Evolutionary conservation across 2,113 vertebrate genomes (phyloP).

Genomic region (Baryphthengus martii): DNA sequence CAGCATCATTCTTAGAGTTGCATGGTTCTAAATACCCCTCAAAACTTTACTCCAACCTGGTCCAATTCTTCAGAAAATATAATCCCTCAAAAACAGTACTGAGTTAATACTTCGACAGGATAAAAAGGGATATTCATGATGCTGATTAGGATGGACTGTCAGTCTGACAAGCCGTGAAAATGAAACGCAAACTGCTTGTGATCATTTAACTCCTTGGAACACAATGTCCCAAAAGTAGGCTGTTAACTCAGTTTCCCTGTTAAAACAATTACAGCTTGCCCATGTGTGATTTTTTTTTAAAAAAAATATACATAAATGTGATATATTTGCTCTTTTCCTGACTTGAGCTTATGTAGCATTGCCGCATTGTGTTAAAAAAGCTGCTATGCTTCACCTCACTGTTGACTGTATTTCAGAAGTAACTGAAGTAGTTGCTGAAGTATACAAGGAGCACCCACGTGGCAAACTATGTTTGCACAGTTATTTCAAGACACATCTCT

Average conservation of each 20-base stretch:
- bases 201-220: constrained; percentile 11
- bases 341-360: not conserved
- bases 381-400: not conserved
- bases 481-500: not conserved
- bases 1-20: not conserved
- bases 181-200: constrained; percentile 3
- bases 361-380: not conserved
- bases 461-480: not conserved
- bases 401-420: not conserved
- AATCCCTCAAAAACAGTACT: constrained; percentile 17
- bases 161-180: not conserved
- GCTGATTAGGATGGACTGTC: constrained; percentile 18
- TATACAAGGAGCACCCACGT: not conserved
- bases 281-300: not conserved
- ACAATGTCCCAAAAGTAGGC: not conserved
- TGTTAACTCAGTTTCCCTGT: not conserved
- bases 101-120: constrained; percentile 2
- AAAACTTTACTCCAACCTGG: not conserved
- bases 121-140: constrained; percentile 25
- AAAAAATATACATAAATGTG: not conserved
- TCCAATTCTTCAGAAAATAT: constrained; percentile 19
- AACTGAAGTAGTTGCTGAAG: not conserved
- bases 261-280: not conserved
- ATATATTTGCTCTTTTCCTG: not conserved
- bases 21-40: not conserved